Conservation (phyloP, 2,797 vertebrate species). For the Halcyon badia region DNA sequence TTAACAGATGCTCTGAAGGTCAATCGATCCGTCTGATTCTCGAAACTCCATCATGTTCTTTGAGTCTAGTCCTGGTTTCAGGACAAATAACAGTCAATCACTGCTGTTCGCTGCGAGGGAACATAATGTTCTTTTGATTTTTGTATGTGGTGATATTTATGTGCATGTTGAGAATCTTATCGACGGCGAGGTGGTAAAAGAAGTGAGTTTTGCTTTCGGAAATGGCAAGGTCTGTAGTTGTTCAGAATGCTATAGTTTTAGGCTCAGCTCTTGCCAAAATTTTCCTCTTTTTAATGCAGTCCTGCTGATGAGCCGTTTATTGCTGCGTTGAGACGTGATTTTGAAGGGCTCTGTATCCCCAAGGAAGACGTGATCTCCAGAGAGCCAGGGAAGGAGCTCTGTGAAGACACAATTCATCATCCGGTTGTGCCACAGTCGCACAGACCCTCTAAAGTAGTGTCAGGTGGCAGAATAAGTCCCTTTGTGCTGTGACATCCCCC, state of each 20-base stretch:
- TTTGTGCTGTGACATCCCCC: neutral
- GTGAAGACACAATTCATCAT: neutral
- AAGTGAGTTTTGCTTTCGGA: conserved; percentile 13
- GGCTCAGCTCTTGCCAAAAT: neutral
- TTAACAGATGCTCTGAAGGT: neutral
- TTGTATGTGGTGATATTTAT: conserved; percentile 8
- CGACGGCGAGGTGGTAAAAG: neutral
- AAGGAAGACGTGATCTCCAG: neutral
- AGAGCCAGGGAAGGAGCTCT: neutral
- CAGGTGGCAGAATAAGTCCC: neutral
- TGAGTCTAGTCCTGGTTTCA: neutral
- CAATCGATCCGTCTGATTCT: neutral
- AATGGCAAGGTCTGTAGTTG: neutral
- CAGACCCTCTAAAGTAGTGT: neutral
- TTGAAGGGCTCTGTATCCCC: neutral
- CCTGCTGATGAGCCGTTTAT: neutral
- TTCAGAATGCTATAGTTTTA: neutral
- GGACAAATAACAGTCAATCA: neutral
- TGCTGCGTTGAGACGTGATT: neutral
- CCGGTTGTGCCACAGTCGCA: neutral
- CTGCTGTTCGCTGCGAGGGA: neutral
- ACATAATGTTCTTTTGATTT: neutral
- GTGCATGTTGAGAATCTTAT: neutral
- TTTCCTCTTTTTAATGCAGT: neutral
- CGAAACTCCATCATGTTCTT: neutral